Percentiles rank a stretch among this genome's conserved stretches.
phyloP scores from a whole-genome alignment of 2,113 vertebrate species.

The Hippocampus comes region DNA sequence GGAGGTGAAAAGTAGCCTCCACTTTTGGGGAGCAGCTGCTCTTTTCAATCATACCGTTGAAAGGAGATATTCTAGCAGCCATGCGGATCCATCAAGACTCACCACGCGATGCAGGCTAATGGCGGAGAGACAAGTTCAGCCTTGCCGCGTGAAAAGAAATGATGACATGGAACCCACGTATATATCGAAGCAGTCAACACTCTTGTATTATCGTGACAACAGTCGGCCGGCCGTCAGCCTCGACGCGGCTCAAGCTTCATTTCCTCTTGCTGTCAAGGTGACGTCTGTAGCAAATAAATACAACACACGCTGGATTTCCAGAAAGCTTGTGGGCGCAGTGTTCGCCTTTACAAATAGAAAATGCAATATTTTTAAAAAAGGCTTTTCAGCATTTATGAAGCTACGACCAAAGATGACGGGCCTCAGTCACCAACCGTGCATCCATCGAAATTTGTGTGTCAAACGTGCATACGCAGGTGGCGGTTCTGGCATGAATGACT shows the following conservation, averaged over 20 bases:
- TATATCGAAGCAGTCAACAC: constrained; percentile 11
- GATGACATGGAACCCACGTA: not conserved
- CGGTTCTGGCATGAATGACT: too few relatives aligned
- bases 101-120: constrained; percentile 4
- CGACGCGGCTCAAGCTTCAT: constrained; percentile 18
- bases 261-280: constrained; percentile 36
- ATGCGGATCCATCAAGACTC: constrained; percentile 7
- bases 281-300: constrained; percentile 25
- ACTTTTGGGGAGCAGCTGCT: constrained; percentile 16
- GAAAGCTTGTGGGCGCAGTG: not conserved
- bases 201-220: constrained; percentile 20
- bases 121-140: constrained; percentile 29
- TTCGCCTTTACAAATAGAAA: too few relatives aligned
- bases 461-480: too few relatives aligned
- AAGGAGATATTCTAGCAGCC: constrained; percentile 24
- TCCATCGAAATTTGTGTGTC: too few relatives aligned
- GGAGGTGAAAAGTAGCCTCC: constrained; percentile 12
- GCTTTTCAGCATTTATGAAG: too few relatives aligned
- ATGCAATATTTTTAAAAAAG: too few relatives aligned
- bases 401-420: too few relatives aligned
- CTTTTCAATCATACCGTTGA: constrained; percentile 31
- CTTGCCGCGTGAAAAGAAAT: constrained; percentile 5
- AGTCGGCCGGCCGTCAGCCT: constrained; percentile 28
- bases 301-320: not conserved
- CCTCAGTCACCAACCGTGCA: too few relatives aligned